Evolutionary conservation across 2,797 vertebrate genomes (phyloP), one percentile per base, ranked within the genome.

Genomic region (Hapalemur alaotrensis): DNA sequence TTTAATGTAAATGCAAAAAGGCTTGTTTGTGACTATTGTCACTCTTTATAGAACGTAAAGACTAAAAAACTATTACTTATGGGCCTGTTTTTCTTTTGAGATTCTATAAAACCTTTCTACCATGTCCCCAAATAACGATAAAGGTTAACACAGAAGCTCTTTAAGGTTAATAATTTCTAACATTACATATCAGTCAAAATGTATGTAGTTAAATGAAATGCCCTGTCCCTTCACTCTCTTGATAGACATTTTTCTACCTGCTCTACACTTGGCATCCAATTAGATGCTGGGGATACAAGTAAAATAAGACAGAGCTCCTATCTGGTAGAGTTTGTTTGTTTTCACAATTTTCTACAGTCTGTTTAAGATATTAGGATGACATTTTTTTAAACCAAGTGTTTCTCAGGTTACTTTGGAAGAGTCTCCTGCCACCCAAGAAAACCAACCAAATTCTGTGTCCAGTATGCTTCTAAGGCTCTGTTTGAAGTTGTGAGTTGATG

Each of bases 401-500:
- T 75, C 72, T 90, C 23, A 17, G 43, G 35, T 75, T 78, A 81
- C 76, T 95, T 95, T 52, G 85, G 41, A 76, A 11, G 48, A 23
- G 41, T 50, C 48, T 81, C n/a, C n/a, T 81, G 72, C 22, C 7
- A 59, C 5, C 10, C 50, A 35, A 43, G 48, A 76, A 69, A 59
- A 57, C 10, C 54, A 78, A 91, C 43, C 1, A 75, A 82, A 87
- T 91, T 61, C 17, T 76, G 3, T 57, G 38, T 87, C 96, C 91
- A 67, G 57, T 80, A 65, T 76, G 93, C 54, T 95, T 96, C 80
- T 84, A 13, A 93, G 91, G 88, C 91, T 91, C 57, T 17, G 15
- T 90, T 95, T 95, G 78, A 88, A 81, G 41, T 87, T 94, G 54
- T 13, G 1, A 72, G 59, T 89, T 50, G 83, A 91, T 98, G 91